A percentile compares a stretch with the other conserved stretches of the same genome.
Conservation (phyloP, 2,888 invertebrate genomes). For the Drosophila mimica region DNA sequence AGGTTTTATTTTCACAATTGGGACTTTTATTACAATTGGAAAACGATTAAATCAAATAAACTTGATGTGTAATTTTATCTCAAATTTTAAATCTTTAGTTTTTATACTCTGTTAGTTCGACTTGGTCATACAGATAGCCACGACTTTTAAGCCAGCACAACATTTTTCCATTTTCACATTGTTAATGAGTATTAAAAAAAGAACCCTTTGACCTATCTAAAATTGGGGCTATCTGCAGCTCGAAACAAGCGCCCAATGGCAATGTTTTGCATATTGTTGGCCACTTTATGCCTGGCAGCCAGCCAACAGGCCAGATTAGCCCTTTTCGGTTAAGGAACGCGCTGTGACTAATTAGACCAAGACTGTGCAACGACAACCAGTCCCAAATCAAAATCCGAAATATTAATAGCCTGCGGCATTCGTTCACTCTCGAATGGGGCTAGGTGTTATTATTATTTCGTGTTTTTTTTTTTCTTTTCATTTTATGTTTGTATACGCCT, state of each 20-base stretch:
- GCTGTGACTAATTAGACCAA: constrained; percentile 58
- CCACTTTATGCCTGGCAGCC: constrained; percentile 32
- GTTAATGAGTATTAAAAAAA: neutral
- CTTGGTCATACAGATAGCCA: neutral
- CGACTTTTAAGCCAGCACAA: neutral
- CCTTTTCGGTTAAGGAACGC: constrained; percentile 8
- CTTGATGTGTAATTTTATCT: neutral
- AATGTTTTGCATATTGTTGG: constrained; percentile 1
- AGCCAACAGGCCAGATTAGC: constrained; percentile 35
- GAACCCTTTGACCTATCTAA: neutral
- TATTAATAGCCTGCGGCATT: constrained; percentile 57
- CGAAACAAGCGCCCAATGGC: neutral
- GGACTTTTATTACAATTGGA: neutral
- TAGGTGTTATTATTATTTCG: constrained; percentile 7
- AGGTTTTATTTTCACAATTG: neutral
- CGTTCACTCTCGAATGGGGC: constrained; percentile 6
- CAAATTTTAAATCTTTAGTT: neutral
- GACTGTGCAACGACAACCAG: constrained; percentile 35
- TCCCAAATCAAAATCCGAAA: constrained; percentile 60
- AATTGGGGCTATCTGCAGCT: neutral
- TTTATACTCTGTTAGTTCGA: neutral
- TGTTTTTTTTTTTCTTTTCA: constrained; percentile 13
- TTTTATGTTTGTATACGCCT: constrained; percentile 44
- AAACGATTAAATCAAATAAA: neutral
- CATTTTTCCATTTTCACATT: neutral